Base-by-base conservation (phyloP, 2,888 invertebrate genomes). In the Cephus pulcher region DNA sequence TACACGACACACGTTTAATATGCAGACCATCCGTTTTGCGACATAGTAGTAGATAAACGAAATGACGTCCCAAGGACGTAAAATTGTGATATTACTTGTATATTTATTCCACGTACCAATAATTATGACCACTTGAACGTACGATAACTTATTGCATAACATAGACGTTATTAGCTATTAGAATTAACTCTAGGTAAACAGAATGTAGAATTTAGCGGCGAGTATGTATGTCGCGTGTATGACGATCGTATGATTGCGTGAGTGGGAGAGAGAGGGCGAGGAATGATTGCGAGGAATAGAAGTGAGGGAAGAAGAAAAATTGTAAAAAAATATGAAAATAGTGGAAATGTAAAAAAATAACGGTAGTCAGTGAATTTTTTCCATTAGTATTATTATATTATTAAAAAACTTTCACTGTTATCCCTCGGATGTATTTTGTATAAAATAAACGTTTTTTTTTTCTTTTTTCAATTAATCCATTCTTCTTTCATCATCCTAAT, bases 41-140 rank as follows among this genome's bases (percentile, higher is more conserved):
- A 23, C 11, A 12, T 23, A 71, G 71, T 23, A 71, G 71, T 32
- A 33, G 33, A 32, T 71, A 34, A 30, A 34, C 74, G 74, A 75
- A 75, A 77, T 79, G 33, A 4, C 74, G 76, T 79, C 79, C 76
- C 73, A 76, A 30, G 76, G 79, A 79, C 79, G 76, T 76, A 74
- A 79, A 79, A 79, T 76, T 79, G 79, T 79, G 79, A 79, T 79
- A 79, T 76, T 79, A 79, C 40, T 70, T 40, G 34, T 76, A 75
- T 76, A 78, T 76, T 83, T 89, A 71, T 71, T 71, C 32, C 71
- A 33, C 71, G 33, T 71, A 71, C 30, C 71, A 71, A 71, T 71
- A 71, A 71, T 71, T 33, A 33, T 71, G 71, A 33, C 71, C 33
- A 71, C 71, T 71, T 71, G 32, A 71, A 30, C 33, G 71, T 33